Evolutionary conservation across 64 coral and sea anemone species (phyloP).

Genomic region (Stylophora pistillata): DNA sequence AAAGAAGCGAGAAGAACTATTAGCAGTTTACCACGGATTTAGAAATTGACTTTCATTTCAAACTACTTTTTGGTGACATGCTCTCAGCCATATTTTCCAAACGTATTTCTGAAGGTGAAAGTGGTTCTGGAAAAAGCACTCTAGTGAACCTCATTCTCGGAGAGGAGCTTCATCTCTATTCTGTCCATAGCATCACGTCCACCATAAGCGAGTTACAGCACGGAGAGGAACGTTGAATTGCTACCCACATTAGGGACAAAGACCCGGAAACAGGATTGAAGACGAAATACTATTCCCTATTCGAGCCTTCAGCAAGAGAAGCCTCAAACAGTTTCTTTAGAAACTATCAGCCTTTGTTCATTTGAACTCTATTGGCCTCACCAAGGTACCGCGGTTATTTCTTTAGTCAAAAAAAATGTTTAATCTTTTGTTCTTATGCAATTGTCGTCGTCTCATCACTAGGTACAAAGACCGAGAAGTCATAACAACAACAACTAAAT

Average conservation of each 20-base stretch:
- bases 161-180: constrained; percentile 4
- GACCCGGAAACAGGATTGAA: not conserved
- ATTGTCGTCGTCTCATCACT: too few relatives aligned
- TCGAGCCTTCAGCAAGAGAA: too few relatives aligned
- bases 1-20: not conserved
- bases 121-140: constrained; percentile 23
- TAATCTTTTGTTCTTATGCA: too few relatives aligned
- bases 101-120: too few relatives aligned
- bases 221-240: not conserved
- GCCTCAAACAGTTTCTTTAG: not conserved
- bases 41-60: not conserved
- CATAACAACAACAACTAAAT: too few relatives aligned
- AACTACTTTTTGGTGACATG: too few relatives aligned
- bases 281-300: not conserved
- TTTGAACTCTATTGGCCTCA: constrained; percentile 39
- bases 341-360: too few relatives aligned
- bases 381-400: too few relatives aligned
- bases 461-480: too few relatives aligned
- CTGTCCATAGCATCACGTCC: constrained; percentile 25
- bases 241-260: constrained; percentile 22
- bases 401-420: too few relatives aligned
- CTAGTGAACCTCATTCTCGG: constrained; percentile 1
- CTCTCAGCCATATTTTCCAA: too few relatives aligned
- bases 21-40: not conserved
- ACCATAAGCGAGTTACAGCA: constrained; percentile 26